Conservation (phyloP, 1,140 invertebrate genomes). For the Zaprionus lachaisei region DNA sequence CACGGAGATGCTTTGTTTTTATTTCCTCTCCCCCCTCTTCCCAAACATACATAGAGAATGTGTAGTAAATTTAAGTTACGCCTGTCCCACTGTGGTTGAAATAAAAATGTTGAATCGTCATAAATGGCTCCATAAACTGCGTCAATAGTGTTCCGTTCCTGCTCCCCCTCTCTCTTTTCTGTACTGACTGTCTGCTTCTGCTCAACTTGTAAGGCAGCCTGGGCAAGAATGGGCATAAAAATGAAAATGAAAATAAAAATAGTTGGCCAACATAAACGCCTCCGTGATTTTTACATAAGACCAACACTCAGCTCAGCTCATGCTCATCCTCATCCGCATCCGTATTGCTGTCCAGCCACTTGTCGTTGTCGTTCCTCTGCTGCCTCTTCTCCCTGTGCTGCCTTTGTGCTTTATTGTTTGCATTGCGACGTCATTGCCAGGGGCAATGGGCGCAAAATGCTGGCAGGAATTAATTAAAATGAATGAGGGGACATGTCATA, state of each 20-base stretch:
- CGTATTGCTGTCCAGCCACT: constrained; percentile 24
- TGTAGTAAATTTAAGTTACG: constrained; percentile 78
- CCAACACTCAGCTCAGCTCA: constrained; percentile 22
- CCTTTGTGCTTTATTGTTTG: constrained; percentile 67
- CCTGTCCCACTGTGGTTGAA: constrained; percentile 69
- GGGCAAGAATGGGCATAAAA: constrained; percentile 69
- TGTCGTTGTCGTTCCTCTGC: constrained; percentile 24
- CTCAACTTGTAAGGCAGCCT: constrained; percentile 59
- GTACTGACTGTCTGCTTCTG: constrained; percentile 42
- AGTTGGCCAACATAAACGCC: constrained; percentile 78
- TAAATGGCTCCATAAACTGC: constrained; percentile 83
- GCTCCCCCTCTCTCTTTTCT: not conserved
- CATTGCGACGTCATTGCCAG: constrained; percentile 77
- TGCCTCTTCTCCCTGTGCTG: not conserved
- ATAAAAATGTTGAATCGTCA: constrained; percentile 83
- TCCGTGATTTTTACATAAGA: constrained; percentile 79
- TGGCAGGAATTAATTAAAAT: constrained; percentile 81
- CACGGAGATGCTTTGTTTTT: constrained; percentile 62
- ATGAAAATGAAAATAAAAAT: constrained; percentile 78
- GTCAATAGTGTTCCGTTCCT: constrained; percentile 61
- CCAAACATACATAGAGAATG: constrained; percentile 7
- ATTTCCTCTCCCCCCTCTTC: constrained; percentile 64
- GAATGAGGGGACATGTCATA: constrained; percentile 83
- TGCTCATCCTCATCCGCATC: constrained; percentile 7
- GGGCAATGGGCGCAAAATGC: constrained; percentile 77